These are phyloP conservation scores for Phoxinus phoxinus DNA, from an alignment of 2,113 vertebrate species.

Conservation along the genomic window DNA sequence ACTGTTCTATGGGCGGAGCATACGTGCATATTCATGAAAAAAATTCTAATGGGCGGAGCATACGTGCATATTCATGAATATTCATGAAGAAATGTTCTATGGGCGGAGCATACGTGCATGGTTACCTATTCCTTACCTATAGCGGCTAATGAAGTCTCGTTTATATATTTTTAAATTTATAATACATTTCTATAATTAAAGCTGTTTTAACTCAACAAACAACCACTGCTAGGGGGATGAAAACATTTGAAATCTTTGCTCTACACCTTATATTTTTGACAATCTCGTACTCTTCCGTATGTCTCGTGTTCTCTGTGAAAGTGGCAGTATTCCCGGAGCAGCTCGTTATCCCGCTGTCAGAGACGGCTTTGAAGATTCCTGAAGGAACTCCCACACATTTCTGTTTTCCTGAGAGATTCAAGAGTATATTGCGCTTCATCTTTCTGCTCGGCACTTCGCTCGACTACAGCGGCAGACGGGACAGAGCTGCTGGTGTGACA, in stretches of 20 bases:
- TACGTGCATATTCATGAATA: no score
- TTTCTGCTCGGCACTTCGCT: not conserved
- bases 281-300: not conserved
- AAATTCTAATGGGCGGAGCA: no score
- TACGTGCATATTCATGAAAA: no score
- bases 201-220: not conserved
- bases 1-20: no score
- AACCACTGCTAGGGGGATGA: not conserved
- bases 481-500: no score
- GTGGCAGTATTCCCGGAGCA: not conserved
- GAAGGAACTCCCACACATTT: not conserved
- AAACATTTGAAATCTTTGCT: conserved; percentile 1
- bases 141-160: no score
- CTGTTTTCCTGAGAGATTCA: not conserved
- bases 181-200: no score
- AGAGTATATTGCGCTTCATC: not conserved
- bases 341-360: not conserved
- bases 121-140: no score
- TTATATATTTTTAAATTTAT: no score
- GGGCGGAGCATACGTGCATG: no score
- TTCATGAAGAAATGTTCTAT: no score
- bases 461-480: not conserved
- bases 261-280: not conserved
- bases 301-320: no score
- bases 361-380: not conserved